Evolutionary conservation across 2,797 vertebrate species (phyloP).

Genomic region (Geotria australis): DNA sequence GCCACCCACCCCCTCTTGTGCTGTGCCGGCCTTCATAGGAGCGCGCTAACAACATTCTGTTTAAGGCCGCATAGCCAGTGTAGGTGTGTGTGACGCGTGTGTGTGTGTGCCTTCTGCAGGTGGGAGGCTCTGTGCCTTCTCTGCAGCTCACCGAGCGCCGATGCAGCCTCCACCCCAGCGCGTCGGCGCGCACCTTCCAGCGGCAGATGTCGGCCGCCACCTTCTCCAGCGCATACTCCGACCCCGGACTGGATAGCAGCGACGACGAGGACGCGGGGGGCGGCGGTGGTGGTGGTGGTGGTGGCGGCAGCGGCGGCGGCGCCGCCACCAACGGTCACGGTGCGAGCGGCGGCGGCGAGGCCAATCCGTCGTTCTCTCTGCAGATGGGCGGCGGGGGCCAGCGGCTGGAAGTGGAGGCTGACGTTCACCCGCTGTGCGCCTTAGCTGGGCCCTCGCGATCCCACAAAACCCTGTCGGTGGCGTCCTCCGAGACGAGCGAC

Average conservation of each 20-base stretch:
- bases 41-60: no score
- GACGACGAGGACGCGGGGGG: slow-evolving; percentile 65
- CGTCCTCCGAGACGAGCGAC: slow-evolving; percentile 9
- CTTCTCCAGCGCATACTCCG: slow-evolving; percentile 78
- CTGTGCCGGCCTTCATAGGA: no score
- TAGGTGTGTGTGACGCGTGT: no score
- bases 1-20: no score
- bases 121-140: no score
- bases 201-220: slow-evolving; percentile 57
- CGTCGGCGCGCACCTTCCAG: slow-evolving; percentile 33
- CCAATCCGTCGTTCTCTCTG: slow-evolving; percentile 22
- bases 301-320: slow-evolving; percentile 24
- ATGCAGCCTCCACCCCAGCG: slow-evolving; percentile 51
- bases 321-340: slow-evolving; percentile 83
- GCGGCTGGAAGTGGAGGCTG: slow-evolving; percentile 65
- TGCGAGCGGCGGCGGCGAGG: slow-evolving; percentile 63
- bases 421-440: slow-evolving; percentile 49
- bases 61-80: no score
- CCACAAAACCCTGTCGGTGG: neutral
- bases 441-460: slow-evolving; percentile 8
- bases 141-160: slow-evolving; percentile 17
- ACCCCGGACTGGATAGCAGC: slow-evolving; percentile 78
- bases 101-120: no score
- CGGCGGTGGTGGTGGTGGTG: slow-evolving; percentile 69
- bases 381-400: neutral